A percentile compares a stretch with the other conserved stretches of the same genome.
phyloP scores from a whole-genome alignment of 2,797 vertebrate genomes.

The Platalea minor region DNA sequence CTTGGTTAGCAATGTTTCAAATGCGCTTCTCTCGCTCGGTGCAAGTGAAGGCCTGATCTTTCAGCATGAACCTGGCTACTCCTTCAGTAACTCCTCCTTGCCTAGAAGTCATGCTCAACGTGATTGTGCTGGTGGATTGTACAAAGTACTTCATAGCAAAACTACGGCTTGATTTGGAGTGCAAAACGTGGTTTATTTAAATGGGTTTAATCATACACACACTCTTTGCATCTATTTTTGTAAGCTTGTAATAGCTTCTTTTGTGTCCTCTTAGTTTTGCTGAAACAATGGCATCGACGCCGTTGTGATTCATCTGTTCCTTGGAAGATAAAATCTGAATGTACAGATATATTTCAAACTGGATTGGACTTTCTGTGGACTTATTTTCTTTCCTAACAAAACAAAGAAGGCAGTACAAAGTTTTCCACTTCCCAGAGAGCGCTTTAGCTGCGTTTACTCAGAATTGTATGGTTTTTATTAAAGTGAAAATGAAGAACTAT shows the following conservation, averaged over 20 bases:
- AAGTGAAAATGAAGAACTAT: background rate
- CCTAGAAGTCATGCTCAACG: background rate
- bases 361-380: background rate
- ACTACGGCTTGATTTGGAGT: background rate
- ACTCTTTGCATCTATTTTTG: background rate
- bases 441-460: background rate
- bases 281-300: background rate
- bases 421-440: background rate
- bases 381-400: background rate
- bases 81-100: background rate
- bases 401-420: background rate
- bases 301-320: background rate
- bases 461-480: background rate
- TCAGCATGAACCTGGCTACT: background rate
- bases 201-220: background rate
- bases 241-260: background rate
- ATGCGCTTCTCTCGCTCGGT: background rate
- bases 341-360: background rate
- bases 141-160: background rate
- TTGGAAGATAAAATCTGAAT: background rate
- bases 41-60: background rate
- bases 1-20: background rate
- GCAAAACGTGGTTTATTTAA: background rate
- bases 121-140: background rate
- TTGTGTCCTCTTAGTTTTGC: background rate